Base-by-base conservation (phyloP, 2,888 invertebrate species). In the Phymatocera aterrima region DNA sequence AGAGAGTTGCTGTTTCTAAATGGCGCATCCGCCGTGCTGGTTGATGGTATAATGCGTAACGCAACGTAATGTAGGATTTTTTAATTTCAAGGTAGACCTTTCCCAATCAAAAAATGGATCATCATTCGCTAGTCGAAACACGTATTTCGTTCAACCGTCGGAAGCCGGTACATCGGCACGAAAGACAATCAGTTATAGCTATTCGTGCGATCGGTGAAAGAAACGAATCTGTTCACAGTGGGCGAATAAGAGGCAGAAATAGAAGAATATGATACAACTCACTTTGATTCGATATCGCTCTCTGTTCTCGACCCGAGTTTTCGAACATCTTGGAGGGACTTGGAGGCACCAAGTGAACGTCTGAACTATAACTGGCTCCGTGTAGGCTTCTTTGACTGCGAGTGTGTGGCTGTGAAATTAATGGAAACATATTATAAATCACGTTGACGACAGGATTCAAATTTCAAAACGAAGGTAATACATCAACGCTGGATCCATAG, bases 281-380 rank as follows among this genome's bases (percentile, higher is more conserved):
- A 96, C 96, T 92, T 95, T 94, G 80, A 94, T 92, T 86, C 93
- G 93, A 85, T 94, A 94, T 80, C 94, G 93, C 85, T 95, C 94
- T 82, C 94, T 93, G 92, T 94, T 92, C 90, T 94, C 94, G 12
- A 94, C 94, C 85, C 92, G 94, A 89, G 94, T 95, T 86, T 92
- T 93, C 61, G 95, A 94, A 88, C 97, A 97, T 81, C 96, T 92
- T n/a, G 96, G 96, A 5, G 96, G 96, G 86, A 96, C 92, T 80
- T 94, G 93, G 86, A 95, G 91, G 86, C 97, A 97, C 96, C 96
- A 96, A 83, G 93, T 93, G 88, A 95, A 95, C 1, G 94, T 94
- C 81, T 95, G 93, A 70, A 96, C 93, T 79, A 92, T 91, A 89
- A 95, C 94, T 72, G 95, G 94, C 79, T 95, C 94, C 48, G 93